A percentile compares a stretch with the other conserved stretches of the same genome.
Evolutionary conservation across 1,140 invertebrate species (phyloP).

Genomic region (Oryzaephilus surinamensis): DNA sequence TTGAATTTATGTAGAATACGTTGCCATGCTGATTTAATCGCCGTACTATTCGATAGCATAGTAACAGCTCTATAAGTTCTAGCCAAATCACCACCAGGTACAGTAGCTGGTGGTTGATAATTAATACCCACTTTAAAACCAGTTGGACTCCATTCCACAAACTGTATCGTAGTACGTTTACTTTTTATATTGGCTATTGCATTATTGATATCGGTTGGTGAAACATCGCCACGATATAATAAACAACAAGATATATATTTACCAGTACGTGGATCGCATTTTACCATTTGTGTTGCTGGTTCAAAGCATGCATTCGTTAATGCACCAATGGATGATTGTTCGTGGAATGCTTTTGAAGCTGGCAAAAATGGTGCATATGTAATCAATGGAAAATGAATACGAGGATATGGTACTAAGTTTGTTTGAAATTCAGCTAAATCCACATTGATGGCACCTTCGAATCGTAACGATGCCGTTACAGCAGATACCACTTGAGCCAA

Average conservation of each 20-base stretch:
- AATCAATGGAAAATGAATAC: constrained; percentile 61
- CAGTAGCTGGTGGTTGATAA: constrained; percentile 60
- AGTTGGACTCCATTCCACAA: constrained; percentile 62
- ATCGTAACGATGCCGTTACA: constrained; percentile 65
- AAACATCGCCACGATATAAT: constrained; percentile 54
- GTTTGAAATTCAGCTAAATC: constrained; percentile 76
- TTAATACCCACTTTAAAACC: constrained; percentile 64
- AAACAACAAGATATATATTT: constrained; percentile 68
- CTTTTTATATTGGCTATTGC: constrained; percentile 76
- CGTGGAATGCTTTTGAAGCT: constrained; percentile 56
- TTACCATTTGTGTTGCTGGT: constrained; percentile 57
- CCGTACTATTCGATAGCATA: constrained; percentile 56
- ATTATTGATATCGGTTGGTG: constrained; percentile 52
- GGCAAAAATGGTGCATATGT: constrained; percentile 56
- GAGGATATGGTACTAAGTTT: constrained; percentile 56
- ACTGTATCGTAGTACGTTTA: constrained; percentile 53
- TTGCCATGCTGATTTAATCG: constrained; percentile 56
- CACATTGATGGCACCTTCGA: constrained; percentile 66
- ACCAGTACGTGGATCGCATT: constrained; percentile 53
- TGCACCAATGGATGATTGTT: constrained; percentile 56
- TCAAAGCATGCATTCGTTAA: constrained; percentile 58
- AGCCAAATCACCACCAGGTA: constrained; percentile 60
- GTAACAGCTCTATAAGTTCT: constrained; percentile 54
- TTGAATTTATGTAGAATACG: constrained; percentile 73
- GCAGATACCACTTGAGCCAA: constrained; percentile 67